These are phyloP conservation scores for Crocuta crocuta DNA, from an alignment of 2,113 vertebrate species.

Conservation along the genomic window DNA sequence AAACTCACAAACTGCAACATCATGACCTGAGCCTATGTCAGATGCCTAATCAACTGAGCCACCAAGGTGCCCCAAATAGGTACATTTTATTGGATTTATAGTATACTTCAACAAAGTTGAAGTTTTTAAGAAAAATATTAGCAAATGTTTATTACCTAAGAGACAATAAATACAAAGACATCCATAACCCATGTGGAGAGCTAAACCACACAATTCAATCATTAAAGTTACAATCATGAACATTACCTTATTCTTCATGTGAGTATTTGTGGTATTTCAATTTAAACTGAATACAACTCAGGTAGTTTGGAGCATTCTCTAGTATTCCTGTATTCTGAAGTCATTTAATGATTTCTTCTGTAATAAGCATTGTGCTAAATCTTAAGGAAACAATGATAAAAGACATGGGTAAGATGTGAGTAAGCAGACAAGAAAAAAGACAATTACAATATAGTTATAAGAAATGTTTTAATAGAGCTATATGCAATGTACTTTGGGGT, in stretches of 20 bases:
- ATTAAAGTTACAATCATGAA: background rate
- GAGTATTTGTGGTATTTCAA: background rate
- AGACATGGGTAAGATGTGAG: background rate
- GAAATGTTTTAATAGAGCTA: background rate
- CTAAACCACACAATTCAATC: background rate
- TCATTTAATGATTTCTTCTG: background rate
- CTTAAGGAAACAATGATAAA: background rate
- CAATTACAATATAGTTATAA: background rate
- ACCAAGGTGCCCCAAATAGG: background rate
- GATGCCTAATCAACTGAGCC: no score
- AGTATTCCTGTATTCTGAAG: background rate
- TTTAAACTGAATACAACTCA: background rate
- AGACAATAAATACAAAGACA: conserved; percentile 7
- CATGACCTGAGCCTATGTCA: no score
- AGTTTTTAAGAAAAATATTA: background rate
- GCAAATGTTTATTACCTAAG: background rate
- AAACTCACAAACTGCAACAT: no score
- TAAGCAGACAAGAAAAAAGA: background rate
- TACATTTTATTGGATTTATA: background rate
- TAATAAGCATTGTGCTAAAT: background rate
- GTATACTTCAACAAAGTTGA: background rate
- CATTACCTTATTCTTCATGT: background rate
- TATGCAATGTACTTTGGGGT: background rate
- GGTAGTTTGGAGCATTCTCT: background rate
- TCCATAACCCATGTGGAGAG: background rate